Evolutionary conservation across 1,140 invertebrate species (phyloP).

Genomic region (Dinothrombium tinctorium): DNA sequence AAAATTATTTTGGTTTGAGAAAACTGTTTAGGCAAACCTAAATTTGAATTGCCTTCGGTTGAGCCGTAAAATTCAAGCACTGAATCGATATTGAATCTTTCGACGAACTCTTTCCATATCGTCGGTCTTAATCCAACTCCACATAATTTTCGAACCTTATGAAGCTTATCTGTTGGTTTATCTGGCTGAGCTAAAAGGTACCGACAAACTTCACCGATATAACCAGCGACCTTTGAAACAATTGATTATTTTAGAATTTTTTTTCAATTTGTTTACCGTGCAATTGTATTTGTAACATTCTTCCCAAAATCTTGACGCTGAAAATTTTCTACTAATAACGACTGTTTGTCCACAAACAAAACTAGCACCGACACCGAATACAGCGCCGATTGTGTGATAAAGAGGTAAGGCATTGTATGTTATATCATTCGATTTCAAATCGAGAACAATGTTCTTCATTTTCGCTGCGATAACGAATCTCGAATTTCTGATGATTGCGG

Average conservation of each 20-base stretch:
- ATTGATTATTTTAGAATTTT: not conserved
- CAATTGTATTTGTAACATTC: conserved; percentile 88
- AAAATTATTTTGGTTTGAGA: too few relatives aligned
- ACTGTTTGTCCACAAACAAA: conserved; percentile 58
- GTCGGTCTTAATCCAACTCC: conserved; percentile 87
- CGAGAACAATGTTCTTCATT: conserved; percentile 15
- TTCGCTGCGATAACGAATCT: conserved; percentile 27
- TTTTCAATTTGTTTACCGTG: conserved; percentile 31
- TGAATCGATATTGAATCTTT: conserved; percentile 30
- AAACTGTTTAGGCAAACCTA: conserved; percentile 41
- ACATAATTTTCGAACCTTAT: conserved; percentile 62
- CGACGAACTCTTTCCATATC: conserved; percentile 80
- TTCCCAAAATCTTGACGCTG: conserved; percentile 74
- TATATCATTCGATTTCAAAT: conserved; percentile 26
- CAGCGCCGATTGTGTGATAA: conserved; percentile 84
- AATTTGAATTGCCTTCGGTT: conserved; percentile 28
- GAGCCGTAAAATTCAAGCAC: conserved; percentile 29
- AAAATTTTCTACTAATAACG: conserved; percentile 78
- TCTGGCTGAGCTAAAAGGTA: conserved; percentile 70
- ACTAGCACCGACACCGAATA: conserved; percentile 51
- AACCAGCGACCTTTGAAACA: conserved; percentile 80
- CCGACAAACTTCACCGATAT: conserved; percentile 95
- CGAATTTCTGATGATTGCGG: conserved; percentile 52
- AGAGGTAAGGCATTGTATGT: conserved; percentile 72
- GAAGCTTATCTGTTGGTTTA: conserved; percentile 49